phyloP scores from a whole-genome alignment of 2,888 invertebrate species.

The Chloroclystis v-ata region DNA sequence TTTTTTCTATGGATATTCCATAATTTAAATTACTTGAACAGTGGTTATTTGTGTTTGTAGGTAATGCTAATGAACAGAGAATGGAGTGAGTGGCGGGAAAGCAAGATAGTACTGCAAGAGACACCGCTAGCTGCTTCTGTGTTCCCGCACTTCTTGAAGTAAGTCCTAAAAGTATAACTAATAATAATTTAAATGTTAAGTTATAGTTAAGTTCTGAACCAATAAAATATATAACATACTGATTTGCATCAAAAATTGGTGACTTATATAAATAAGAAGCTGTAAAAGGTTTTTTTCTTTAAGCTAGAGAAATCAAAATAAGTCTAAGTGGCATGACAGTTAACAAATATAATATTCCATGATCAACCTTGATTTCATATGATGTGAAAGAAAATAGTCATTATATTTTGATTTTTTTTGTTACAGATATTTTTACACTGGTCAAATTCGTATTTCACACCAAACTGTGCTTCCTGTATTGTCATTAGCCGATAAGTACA shows the following conservation, averaged over 20 bases:
- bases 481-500: slow-evolving; percentile 95
- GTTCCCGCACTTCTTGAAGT: slow-evolving; percentile 92
- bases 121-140: slow-evolving; percentile 89
- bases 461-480: slow-evolving; percentile 91
- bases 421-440: slow-evolving; percentile 88
- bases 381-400: too few relatives aligned
- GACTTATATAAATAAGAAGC: too few relatives aligned
- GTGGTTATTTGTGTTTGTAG: slow-evolving; percentile 67
- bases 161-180: slow-evolving; percentile 1
- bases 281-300: too few relatives aligned
- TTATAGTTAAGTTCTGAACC: too few relatives aligned
- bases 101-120: slow-evolving; percentile 89
- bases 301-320: too few relatives aligned
- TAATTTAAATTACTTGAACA: too few relatives aligned
- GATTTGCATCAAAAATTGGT: too few relatives aligned
- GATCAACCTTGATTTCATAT: too few relatives aligned
- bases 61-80: slow-evolving; percentile 97
- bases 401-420: not conserved
- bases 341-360: too few relatives aligned
- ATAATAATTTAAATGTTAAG: slow-evolving; percentile 14
- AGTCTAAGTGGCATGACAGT: too few relatives aligned
- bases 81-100: slow-evolving; percentile 94
- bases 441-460: slow-evolving; percentile 90
- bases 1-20: too few relatives aligned
- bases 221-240: too few relatives aligned